Evolutionary conservation across 92 coral and sea anemone species (phyloP).

Genomic region (Palythoa caribaeorum): DNA sequence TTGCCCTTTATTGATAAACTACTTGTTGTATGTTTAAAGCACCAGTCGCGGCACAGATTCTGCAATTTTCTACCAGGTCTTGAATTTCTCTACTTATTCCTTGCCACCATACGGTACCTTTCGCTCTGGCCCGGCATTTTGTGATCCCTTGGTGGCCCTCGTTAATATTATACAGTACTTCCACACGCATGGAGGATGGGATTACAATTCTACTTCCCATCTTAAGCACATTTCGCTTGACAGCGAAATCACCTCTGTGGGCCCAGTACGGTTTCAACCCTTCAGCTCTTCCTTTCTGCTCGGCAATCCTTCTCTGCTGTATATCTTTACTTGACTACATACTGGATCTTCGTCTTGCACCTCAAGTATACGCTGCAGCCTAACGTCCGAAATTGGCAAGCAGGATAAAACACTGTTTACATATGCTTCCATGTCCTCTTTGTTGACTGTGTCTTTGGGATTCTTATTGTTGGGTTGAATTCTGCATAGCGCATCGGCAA

Average conservation of each 20-base stretch:
- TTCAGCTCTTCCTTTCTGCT: not conserved
- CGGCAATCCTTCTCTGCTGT: not conserved
- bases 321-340: too few species aligned
- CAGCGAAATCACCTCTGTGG: too few species aligned
- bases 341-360: too few species aligned
- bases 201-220: too few species aligned
- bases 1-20: too few species aligned
- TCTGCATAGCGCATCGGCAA: too few species aligned
- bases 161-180: not conserved
- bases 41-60: conserved; percentile 22
- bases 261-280: not conserved
- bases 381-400: too few species aligned
- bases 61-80: conserved; percentile 21
- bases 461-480: not conserved
- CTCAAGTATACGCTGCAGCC: too few species aligned
- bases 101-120: too few species aligned
- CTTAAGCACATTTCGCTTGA: too few species aligned
- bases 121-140: too few species aligned
- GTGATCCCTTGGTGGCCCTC: too few species aligned
- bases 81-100: not conserved
- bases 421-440: conserved; percentile 22
- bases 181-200: not conserved
- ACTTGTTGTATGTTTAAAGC: conserved; percentile 22
- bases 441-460: not conserved
- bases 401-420: not conserved